Evolutionary conservation across 2,888 invertebrate species (phyloP), one percentile per base, ranked within the genome.

Genomic region (Seira sanloemensis): DNA sequence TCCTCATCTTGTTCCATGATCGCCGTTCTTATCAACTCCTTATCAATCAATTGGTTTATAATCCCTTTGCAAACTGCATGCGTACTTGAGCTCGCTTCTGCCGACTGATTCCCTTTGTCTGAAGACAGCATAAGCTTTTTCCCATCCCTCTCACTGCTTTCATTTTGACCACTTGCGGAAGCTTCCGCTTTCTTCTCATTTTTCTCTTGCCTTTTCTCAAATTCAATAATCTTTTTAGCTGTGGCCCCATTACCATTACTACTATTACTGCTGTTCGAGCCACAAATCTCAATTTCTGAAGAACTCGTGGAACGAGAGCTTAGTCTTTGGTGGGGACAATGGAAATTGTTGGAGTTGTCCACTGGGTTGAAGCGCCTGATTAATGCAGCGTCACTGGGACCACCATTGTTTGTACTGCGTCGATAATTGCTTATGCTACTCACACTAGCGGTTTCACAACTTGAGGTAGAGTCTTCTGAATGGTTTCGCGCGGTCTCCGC

Each of bases 1-100:
- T 80, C 80, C 68, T 74, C 74, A 74, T 80, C 74, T 18, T 80
- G 67, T 23, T 74, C 80, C 80, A 80, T 80, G 72, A 73, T 74
- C 26, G 74, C 68, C 25, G 73, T 80, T 2, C 80, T 25, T 1
- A 80, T 74, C 2, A 80, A 23, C 18, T 80, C 74, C 24, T 74
- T 80, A 37, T 80, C 74, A 27, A 79, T 72, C 12, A 79, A 37
- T 24, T 24, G 46, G 21, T 68, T 67, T 16, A 76, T 76, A 54
- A 78, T 78, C 7, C 78, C 72, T 46, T 68, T 73, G 25, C 58
- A 58, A 26, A 46, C 7, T 46, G 46, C 46, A 46, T 46, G 7
- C 7, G 7, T 9, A 46, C 46, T 46, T 7, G 46, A 46, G 12
- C 12, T 46, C 12, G 46, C 46, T 9, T 46, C 12, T 46, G 12